Percentiles rank a stretch among this genome's conserved stretches.
Conservation (phyloP, 1,140 invertebrate genomes). For the Plectrocnemia conspersa region DNA sequence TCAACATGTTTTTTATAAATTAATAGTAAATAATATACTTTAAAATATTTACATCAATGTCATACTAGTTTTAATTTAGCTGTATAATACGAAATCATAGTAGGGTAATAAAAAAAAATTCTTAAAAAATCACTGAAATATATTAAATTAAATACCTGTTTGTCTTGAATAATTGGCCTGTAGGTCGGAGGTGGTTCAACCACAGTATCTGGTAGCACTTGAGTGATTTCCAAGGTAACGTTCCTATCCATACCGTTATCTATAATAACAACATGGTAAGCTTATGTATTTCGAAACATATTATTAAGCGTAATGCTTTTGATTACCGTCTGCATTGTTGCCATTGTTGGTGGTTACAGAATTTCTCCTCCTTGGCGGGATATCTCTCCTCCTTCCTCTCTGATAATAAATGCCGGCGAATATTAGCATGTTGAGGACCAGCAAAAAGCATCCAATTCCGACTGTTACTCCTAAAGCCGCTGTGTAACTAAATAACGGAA, state of each 20-base stretch:
- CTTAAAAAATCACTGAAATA: not conserved
- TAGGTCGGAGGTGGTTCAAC: slow-evolving; percentile 25
- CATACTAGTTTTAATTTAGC: no score
- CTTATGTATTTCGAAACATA: no score
- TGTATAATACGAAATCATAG: no score
- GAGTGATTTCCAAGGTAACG: slow-evolving; percentile 21
- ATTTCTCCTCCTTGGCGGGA: slow-evolving; percentile 8
- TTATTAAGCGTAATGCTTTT: no score
- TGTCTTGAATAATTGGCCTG: slow-evolving; percentile 26
- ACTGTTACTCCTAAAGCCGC: slow-evolving; percentile 84
- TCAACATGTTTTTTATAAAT: no score
- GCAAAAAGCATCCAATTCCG: slow-evolving; percentile 78
- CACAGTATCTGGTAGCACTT: slow-evolving; percentile 14
- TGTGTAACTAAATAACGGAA: slow-evolving; percentile 57
- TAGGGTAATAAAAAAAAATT: no score
- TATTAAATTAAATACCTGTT: slow-evolving; percentile 21
- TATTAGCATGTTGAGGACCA: slow-evolving; percentile 81
- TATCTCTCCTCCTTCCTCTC: slow-evolving; percentile 48
- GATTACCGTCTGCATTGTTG: slow-evolving; percentile 31
- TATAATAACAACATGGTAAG: no score
- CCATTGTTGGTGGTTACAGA: no score
- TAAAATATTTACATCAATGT: no score
- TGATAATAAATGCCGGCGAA: slow-evolving; percentile 87
- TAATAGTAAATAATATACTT: slow-evolving; percentile 12
- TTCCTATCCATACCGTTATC: no score